A percentile compares a stretch with the other conserved stretches of the same genome.
Evolutionary conservation across 2,888 invertebrate species (phyloP).

Genomic region (Elmis aenea): DNA sequence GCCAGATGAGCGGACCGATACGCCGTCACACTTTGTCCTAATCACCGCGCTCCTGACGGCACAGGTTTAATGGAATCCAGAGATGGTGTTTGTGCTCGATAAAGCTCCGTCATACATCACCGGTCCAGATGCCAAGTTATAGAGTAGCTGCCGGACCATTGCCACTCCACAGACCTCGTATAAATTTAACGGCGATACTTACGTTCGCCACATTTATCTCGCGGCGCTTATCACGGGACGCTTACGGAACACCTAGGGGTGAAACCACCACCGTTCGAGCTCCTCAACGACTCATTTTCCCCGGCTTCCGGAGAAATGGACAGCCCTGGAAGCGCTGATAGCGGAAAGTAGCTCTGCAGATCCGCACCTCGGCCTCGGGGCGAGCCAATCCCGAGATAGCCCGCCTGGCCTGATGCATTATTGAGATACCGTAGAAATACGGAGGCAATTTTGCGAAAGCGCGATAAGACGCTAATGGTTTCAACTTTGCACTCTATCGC

Average conservation of each 20-base stretch:
- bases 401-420: constrained; percentile 35
- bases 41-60: constrained; percentile 22
- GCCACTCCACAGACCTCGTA: constrained; percentile 20
- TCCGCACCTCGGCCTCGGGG: constrained; percentile 25
- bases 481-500: constrained; percentile 57
- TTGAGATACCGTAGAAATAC: constrained; percentile 47
- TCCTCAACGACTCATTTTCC: too few species aligned
- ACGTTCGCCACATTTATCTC: constrained; percentile 23
- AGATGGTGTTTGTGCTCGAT: constrained; percentile 20
- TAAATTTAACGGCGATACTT: constrained; percentile 22
- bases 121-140: constrained; percentile 18
- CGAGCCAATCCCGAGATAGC: constrained; percentile 24
- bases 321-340: constrained; percentile 28
- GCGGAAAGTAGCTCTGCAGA: constrained; percentile 29
- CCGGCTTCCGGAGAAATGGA: constrained; percentile 18
- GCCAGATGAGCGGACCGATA: constrained; percentile 23
- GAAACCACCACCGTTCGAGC: constrained; percentile 17
- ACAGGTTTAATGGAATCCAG: constrained; percentile 22
- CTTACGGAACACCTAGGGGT: constrained; percentile 19
- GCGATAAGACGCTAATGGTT: constrained; percentile 55
- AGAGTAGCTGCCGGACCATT: constrained; percentile 20
- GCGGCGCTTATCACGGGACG: constrained; percentile 19
- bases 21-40: constrained; percentile 20
- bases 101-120: constrained; percentile 21
- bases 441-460: constrained; percentile 48